phyloP scores from a whole-genome alignment of 1,140 invertebrate genomes.

The Platyscapa corneri region DNA sequence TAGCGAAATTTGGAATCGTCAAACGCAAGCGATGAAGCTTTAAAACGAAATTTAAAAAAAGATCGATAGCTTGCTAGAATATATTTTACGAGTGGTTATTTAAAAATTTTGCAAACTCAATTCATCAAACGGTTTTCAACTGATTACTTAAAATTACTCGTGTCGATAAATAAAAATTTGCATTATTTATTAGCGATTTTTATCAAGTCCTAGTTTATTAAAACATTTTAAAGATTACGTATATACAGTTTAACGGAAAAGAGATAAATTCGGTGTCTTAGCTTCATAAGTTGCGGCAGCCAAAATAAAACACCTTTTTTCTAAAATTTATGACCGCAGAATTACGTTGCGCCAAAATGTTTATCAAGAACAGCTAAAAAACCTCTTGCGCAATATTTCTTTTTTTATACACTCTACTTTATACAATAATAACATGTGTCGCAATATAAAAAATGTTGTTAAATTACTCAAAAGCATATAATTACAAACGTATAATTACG shows the following conservation, averaged over 20 bases:
- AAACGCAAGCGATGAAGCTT: too few relatives aligned
- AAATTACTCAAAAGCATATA: background rate
- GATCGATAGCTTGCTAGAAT: too few relatives aligned
- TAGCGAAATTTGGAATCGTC: too few relatives aligned
- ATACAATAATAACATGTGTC: background rate
- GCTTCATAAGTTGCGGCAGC: background rate
- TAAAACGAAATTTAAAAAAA: too few relatives aligned
- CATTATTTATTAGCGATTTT: too few relatives aligned
- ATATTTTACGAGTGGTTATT: too few relatives aligned
- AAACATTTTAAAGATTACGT: background rate
- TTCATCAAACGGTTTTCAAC: background rate
- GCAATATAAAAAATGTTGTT: background rate
- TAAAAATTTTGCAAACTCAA: too few relatives aligned
- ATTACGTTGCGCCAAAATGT: background rate
- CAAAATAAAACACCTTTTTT: background rate
- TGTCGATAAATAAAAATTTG: too few relatives aligned
- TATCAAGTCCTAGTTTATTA: too few relatives aligned
- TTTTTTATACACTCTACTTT: background rate
- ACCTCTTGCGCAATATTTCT: background rate
- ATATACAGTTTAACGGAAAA: background rate
- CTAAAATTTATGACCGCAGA: constrained; percentile 8
- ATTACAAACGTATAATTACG: background rate
- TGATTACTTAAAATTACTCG: background rate
- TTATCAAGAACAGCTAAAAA: background rate
- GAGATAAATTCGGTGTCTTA: background rate